Evolutionary conservation across 2,797 vertebrate genomes (phyloP), one percentile per base, ranked within the genome.

Genomic region (Sciurus carolinensis): DNA sequence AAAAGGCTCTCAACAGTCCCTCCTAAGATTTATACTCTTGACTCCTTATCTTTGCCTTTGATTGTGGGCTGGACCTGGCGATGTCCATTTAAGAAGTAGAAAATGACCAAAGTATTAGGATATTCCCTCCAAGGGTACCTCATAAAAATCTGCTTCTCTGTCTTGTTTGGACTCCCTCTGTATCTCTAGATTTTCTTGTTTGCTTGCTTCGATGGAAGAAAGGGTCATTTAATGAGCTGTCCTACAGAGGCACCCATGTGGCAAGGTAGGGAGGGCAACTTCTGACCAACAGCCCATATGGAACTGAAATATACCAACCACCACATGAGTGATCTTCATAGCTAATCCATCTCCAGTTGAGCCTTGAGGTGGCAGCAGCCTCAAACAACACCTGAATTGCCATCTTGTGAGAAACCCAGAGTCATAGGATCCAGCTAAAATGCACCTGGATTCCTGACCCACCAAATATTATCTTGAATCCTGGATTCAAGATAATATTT

Each of bases 191-290:
- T 62, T 75, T 64, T 72, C 28, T 73, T 39, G 15, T 66, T 81
- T 64, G 28, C 54, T 89, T 88, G n/a, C 66, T 76, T 71, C 18
- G 11, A 50, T 75, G 75, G 50, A 93, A 54, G 81, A 52, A 93
- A 54, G 22, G 54, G 28, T 22, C 17, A 22, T 26, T 26, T 39
- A 22, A 52, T 66, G 39, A 62, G 15, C 33, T 94, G 30, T 36
- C 7, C 54, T 54, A 3, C 13, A 44, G 64, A 50, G 54, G 82
- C 20, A 22, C 2, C 2, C 1, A 0, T 4, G 30, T 33, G 47
- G 36, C 54, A 64, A 50, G 26, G 24, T 67, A n/a, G 3, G 26
- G 20, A 42, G 13, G 39, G 76, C 57, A 18, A 28, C 44, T 64
- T 66, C n/a, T 72, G 76, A 52, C 39, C 44, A 72, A 44, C 10